Evolutionary conservation across 2,797 vertebrate genomes (phyloP).

Genomic region (Psittacula derbiana): DNA sequence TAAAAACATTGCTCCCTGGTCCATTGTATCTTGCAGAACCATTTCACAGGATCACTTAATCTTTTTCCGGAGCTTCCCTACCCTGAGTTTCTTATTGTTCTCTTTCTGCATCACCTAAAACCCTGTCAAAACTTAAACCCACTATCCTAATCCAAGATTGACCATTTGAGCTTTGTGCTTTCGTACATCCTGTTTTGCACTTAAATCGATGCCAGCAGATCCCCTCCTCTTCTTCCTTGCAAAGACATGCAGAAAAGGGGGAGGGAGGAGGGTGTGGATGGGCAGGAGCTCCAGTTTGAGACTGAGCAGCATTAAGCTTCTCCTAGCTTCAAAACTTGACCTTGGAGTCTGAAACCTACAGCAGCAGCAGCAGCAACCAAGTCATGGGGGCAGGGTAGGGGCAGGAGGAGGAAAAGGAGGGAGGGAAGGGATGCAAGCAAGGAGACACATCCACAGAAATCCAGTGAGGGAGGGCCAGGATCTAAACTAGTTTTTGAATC

Average conservation of each 20-base stretch:
- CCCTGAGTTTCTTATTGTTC: slow-evolving; percentile 12
- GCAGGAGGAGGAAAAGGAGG: not conserved
- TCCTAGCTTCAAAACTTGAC: not conserved
- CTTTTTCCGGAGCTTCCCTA: slow-evolving; percentile 1
- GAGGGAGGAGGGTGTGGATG: not conserved
- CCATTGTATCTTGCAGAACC: not conserved
- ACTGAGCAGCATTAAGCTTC: not conserved
- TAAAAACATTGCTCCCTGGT: not conserved
- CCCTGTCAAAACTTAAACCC: slow-evolving; percentile 53
- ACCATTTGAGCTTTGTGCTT: not conserved
- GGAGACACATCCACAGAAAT: not conserved
- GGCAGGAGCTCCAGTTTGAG: not conserved
- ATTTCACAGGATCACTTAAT: slow-evolving; percentile 27
- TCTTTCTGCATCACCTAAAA: slow-evolving; percentile 10
- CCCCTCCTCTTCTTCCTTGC: not conserved
- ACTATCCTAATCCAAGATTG: slow-evolving; percentile 21
- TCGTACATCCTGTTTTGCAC: not conserved
- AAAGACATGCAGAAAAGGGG: not conserved
- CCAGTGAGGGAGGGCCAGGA: slow-evolving; percentile 24
- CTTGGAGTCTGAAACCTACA: slow-evolving; percentile 12
- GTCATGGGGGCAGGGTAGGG: not conserved
- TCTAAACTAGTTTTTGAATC: slow-evolving; percentile 57
- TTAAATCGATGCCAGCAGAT: slow-evolving; percentile 5
- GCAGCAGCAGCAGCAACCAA: not conserved
- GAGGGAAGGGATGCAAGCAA: not conserved